Conservation (phyloP, 1,140 invertebrate genomes). For the Tetraneura akinire region DNA sequence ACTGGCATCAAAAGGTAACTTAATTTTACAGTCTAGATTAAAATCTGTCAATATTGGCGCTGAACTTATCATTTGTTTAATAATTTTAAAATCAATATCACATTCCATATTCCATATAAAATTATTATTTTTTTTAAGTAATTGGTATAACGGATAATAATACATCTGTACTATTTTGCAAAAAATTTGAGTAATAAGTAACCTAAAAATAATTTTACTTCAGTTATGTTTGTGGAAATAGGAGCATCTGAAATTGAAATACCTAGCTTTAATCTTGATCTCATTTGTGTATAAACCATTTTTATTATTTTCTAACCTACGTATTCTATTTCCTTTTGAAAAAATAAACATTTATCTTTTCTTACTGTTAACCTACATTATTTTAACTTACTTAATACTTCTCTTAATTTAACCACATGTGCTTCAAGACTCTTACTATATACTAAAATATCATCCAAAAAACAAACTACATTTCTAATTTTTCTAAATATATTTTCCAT, state of each 20-base stretch:
- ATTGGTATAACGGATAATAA: too few species aligned
- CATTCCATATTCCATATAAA: not conserved
- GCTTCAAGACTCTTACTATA: not conserved
- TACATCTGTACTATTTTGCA: too few species aligned
- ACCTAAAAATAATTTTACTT: too few species aligned
- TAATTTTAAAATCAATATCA: not conserved
- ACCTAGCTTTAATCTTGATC: too few species aligned
- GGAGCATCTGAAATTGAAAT: too few species aligned
- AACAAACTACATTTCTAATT: slow-evolving; percentile 42
- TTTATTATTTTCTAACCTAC: slow-evolving; percentile 15
- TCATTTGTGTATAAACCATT: slow-evolving; percentile 6
- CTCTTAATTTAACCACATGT: slow-evolving; percentile 19
- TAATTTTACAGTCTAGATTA: not conserved
- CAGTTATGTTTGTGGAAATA: too few species aligned
- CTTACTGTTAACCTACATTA: slow-evolving; percentile 24
- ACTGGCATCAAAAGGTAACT: not conserved
- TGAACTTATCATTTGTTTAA: not conserved
- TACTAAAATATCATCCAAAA: slow-evolving; percentile 53
- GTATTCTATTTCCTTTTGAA: not conserved
- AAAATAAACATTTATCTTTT: slow-evolving; percentile 49
- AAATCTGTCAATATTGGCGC: not conserved
- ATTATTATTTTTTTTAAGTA: not conserved
- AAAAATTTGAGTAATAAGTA: too few species aligned
- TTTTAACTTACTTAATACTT: slow-evolving; percentile 42
- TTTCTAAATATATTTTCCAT: slow-evolving; percentile 54